phyloP scores from a whole-genome alignment of 92 coral and sea anemone genomes.

The Epizoanthus rinbou region DNA sequence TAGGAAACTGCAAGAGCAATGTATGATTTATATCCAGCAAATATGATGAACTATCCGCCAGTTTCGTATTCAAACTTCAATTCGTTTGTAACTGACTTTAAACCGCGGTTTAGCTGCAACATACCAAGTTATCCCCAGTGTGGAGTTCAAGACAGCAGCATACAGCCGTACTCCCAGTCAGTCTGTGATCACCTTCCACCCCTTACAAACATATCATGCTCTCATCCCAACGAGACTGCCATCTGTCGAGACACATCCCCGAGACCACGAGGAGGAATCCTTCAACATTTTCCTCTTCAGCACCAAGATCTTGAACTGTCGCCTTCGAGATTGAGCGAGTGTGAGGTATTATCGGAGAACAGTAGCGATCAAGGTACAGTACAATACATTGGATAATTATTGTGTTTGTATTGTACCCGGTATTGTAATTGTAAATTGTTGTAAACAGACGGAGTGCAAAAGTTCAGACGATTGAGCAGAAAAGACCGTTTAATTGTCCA shows the following conservation, averaged over 20 bases:
- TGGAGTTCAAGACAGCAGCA: conserved; percentile 26
- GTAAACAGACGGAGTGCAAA: conserved; percentile 30
- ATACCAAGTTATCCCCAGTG: conserved; percentile 35
- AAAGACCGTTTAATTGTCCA: conserved; percentile 9
- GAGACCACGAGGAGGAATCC: conserved; percentile 6
- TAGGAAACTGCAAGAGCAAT: conserved; percentile 25
- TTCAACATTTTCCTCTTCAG: conserved; percentile 21
- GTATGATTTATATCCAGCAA: conserved; percentile 83
- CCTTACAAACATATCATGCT: conserved; percentile 15
- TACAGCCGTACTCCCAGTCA: conserved; percentile 11
- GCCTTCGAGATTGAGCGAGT: conserved; percentile 30
- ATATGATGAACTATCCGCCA: conserved; percentile 48
- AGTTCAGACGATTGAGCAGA: conserved; percentile 11
- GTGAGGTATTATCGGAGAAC: conserved; percentile 39
- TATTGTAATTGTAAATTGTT: not conserved
- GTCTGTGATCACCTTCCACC: conserved; percentile 28
- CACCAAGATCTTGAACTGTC: conserved; percentile 34
- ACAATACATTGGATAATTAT: conserved; percentile 1
- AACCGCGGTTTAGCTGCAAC: conserved; percentile 27
- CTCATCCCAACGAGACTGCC: conserved; percentile 1
- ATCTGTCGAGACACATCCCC: not conserved
- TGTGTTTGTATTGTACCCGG: conserved; percentile 22
- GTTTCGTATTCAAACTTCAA: conserved; percentile 52
- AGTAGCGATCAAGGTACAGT: conserved; percentile 45
- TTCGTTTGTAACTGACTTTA: conserved; percentile 28